Conservation (phyloP, 1,140 invertebrate species). For the Eumaeus atala region DNA sequence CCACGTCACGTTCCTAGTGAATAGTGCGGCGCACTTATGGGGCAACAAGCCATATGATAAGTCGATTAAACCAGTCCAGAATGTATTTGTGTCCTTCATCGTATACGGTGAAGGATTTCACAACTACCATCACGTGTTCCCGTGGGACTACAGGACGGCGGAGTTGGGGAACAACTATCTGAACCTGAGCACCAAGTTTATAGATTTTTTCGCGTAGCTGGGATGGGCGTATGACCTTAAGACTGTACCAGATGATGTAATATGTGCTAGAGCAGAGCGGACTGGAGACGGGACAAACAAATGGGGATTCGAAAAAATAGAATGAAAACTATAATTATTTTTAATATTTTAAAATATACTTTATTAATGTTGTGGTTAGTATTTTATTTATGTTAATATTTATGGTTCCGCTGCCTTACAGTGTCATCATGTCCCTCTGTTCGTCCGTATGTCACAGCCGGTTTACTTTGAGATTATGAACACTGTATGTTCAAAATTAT, state of each 20-base stretch:
- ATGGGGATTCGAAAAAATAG: constrained; percentile 7
- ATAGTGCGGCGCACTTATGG: constrained; percentile 33
- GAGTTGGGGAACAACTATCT: constrained; percentile 75
- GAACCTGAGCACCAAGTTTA: constrained; percentile 71
- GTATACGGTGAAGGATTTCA: constrained; percentile 17
- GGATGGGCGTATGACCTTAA: constrained; percentile 86
- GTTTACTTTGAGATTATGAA: too few species aligned
- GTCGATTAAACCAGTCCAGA: constrained; percentile 26
- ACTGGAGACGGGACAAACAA: constrained; percentile 76
- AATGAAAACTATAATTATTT: too few species aligned
- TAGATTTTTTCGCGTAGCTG: constrained; percentile 70
- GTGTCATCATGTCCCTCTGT: too few species aligned
- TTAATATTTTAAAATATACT: too few species aligned
- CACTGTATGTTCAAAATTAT: too few species aligned
- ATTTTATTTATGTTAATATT: too few species aligned
- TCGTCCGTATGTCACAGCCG: too few species aligned
- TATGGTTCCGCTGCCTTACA: too few species aligned
- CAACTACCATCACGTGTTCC: constrained; percentile 21
- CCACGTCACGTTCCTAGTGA: constrained; percentile 28
- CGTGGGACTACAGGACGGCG: constrained; percentile 67
- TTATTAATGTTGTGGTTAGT: too few species aligned
- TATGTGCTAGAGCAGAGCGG: constrained; percentile 77
- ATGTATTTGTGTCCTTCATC: constrained; percentile 16
- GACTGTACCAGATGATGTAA: constrained; percentile 78
- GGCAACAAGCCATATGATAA: constrained; percentile 37